Percentiles rank a stretch among this genome's conserved stretches.
phyloP scores from a whole-genome alignment of 2,113 vertebrate species.

The Probosciger aterrimus region DNA sequence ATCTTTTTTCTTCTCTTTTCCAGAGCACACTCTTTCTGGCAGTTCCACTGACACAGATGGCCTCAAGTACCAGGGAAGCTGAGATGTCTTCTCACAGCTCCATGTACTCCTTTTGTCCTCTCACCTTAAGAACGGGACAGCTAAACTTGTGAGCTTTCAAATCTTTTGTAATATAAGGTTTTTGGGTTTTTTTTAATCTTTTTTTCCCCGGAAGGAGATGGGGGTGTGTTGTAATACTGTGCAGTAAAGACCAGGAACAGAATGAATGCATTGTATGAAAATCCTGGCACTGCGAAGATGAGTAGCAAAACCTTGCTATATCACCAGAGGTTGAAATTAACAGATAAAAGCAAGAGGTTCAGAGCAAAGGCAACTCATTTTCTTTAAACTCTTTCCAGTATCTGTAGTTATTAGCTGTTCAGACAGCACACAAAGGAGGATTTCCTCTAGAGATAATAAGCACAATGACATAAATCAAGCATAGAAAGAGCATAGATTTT shows the following conservation, averaged over 20 bases:
- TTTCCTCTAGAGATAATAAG: not conserved
- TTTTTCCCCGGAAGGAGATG: not conserved
- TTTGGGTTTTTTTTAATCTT: fast-evolving
- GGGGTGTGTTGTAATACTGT: not conserved
- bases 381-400: conserved; percentile 17
- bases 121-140: not conserved
- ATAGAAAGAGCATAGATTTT: fast-evolving
- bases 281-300: not conserved
- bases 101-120: not conserved
- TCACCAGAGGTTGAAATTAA: not conserved
- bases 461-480: not conserved
- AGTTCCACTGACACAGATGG: not conserved
- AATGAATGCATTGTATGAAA: not conserved
- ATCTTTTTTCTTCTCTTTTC: not conserved
- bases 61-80: not conserved
- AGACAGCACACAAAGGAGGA: not conserved
- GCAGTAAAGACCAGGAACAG: not conserved
- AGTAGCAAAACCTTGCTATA: not conserved
- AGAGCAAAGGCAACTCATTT: not conserved
- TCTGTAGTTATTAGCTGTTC: not conserved
- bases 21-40: not conserved
- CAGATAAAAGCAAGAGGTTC: conserved; percentile 21
- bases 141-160: not conserved
- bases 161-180: not conserved
- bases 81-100: not conserved